Conservation (phyloP, 2,797 vertebrate genomes). For the Sternotherus odoratus region DNA sequence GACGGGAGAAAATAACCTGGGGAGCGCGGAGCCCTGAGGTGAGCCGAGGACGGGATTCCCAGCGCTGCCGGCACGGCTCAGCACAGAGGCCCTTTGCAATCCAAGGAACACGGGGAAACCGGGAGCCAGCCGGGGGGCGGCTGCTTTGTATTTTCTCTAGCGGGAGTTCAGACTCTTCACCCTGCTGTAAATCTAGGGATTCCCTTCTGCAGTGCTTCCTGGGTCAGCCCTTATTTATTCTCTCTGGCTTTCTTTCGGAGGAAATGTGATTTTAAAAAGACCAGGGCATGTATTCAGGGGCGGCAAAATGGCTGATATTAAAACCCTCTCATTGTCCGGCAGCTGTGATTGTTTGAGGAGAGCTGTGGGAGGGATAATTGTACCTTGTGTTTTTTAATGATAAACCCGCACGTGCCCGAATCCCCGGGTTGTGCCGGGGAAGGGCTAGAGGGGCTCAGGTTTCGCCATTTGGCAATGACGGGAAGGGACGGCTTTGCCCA, state of each 20-base stretch:
- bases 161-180: background rate
- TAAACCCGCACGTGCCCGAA: conserved; percentile 24
- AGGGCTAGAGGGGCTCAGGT: conserved; percentile 37
- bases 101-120: background rate
- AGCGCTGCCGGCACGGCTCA: accelerated
- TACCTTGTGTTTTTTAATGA: conserved; percentile 1
- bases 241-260: conserved; percentile 14
- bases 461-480: background rate
- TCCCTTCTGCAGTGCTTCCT: background rate
- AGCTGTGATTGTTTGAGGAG: background rate
- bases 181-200: background rate
- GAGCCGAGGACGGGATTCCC: background rate
- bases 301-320: conserved; percentile 55
- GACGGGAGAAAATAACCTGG: accelerated
- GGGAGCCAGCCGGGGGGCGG: background rate
- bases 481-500: background rate
- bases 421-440: background rate
- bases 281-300: conserved; percentile 6
- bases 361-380: background rate
- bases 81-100: background rate
- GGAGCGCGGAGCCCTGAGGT: too few relatives aligned
- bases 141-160: background rate
- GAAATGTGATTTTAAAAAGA: conserved; percentile 24
- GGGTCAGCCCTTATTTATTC: conserved; percentile 42
- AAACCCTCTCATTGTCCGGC: conserved; percentile 13